A percentile compares a stretch with the other conserved stretches of the same genome.
phyloP scores from a whole-genome alignment of 2,888 invertebrate species.

The Penaeus monodon region DNA sequence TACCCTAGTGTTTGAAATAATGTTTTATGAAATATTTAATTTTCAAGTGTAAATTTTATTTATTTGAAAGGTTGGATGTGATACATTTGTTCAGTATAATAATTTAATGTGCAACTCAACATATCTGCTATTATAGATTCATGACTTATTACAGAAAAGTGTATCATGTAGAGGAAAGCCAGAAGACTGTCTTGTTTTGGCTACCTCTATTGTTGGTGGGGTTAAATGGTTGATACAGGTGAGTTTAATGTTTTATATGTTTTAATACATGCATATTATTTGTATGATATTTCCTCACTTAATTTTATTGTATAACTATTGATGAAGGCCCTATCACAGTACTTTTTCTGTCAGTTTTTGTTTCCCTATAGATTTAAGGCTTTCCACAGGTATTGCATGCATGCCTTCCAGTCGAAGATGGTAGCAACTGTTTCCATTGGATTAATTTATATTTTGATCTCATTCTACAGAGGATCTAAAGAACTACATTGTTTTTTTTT shows the following conservation, averaged over 20 bases:
- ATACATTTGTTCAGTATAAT: background rate
- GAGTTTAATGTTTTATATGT: background rate
- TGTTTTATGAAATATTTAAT: background rate
- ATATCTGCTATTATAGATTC: background rate
- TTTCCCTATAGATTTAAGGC: too few relatives aligned
- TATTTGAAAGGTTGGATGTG: background rate
- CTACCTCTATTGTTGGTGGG: conserved; percentile 56
- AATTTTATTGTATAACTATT: too few relatives aligned
- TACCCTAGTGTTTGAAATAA: background rate
- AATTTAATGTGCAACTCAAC: background rate
- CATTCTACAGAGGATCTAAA: too few relatives aligned
- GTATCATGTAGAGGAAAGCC: conserved; percentile 62
- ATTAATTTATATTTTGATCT: too few relatives aligned
- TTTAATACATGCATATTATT: too few relatives aligned
- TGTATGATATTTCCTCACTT: background rate
- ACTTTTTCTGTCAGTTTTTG: too few relatives aligned
- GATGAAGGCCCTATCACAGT: too few relatives aligned
- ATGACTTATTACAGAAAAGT: conserved; percentile 42
- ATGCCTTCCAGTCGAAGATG: too few relatives aligned
- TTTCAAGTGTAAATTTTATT: background rate
- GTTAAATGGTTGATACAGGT: conserved; percentile 59
- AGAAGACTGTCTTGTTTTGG: conserved; percentile 61
- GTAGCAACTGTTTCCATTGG: too few relatives aligned
- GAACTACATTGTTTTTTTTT: too few relatives aligned
- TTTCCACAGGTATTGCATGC: too few relatives aligned